Conservation (phyloP, 2,797 vertebrate species). For the Halcyon chelicuti region DNA sequence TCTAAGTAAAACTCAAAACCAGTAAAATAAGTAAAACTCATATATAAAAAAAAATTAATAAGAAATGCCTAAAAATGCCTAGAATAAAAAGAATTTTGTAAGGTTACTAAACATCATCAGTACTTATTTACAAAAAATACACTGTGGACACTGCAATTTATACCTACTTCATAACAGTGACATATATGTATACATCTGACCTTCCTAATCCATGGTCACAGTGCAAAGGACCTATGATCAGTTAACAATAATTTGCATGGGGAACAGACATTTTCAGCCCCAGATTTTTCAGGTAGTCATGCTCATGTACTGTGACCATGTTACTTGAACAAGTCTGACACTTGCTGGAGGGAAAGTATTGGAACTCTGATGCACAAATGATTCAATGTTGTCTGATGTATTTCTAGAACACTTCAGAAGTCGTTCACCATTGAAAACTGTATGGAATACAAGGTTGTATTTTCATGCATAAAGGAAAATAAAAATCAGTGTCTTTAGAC, state of each 20-base stretch:
- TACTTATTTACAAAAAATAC: background rate
- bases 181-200: background rate
- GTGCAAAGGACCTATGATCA: background rate
- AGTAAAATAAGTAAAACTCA: background rate
- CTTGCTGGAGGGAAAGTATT: background rate
- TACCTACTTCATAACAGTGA: background rate
- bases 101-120: background rate
- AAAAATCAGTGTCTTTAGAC: background rate
- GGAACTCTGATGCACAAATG: background rate
- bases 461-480: background rate
- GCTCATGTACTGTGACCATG: rapidly evolving
- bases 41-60: background rate
- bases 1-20: background rate
- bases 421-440: background rate
- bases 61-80: background rate
- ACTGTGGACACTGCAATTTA: background rate
- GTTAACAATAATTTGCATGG: background rate
- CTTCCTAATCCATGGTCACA: background rate
- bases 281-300: background rate
- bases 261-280: background rate
- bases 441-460: background rate
- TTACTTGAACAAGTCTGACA: background rate
- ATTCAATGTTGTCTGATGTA: background rate
- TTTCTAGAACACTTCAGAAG: background rate
- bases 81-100: background rate